Evolutionary conservation across 2,888 invertebrate species (phyloP).

Genomic region (Ennomos erosarius): DNA sequence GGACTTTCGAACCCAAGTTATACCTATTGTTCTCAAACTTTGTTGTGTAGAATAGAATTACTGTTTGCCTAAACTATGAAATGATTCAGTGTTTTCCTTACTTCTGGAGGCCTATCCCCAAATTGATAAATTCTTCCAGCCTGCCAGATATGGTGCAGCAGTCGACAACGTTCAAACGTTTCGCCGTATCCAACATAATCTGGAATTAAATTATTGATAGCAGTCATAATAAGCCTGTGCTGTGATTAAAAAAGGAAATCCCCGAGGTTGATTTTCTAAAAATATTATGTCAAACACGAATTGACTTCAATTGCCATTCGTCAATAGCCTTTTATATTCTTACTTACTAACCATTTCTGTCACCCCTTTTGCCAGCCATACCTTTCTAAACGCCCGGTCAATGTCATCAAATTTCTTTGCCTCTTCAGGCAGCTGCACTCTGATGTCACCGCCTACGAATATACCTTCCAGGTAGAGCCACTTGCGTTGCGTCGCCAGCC

Average conservation of each 20-base stretch:
- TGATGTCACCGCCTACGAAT: slow-evolving; percentile 95
- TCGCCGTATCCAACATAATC: slow-evolving; percentile 94
- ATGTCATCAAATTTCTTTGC: slow-evolving; percentile 96
- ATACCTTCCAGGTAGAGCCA: slow-evolving; percentile 97
- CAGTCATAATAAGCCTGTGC: no score
- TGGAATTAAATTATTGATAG: slow-evolving; percentile 50
- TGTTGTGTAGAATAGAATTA: no score
- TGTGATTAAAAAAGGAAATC: no score
- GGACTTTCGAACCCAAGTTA: no score
- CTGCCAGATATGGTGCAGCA: slow-evolving; percentile 91
- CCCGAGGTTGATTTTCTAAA: no score
- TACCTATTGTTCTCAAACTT: no score
- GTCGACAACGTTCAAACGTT: slow-evolving; percentile 91
- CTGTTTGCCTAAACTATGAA: no score
- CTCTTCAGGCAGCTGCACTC: slow-evolving; percentile 94
- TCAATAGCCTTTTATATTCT: no score
- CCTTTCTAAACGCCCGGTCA: slow-evolving; percentile 91
- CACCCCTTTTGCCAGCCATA: slow-evolving; percentile 46
- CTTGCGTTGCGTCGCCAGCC: slow-evolving; percentile 94
- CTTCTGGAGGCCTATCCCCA: slow-evolving; percentile 91
- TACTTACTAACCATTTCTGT: no score
- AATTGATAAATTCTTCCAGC: slow-evolving; percentile 89
- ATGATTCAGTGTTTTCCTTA: slow-evolving; percentile 42
- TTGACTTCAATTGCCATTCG: no score
- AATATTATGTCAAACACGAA: no score